Conservation (phyloP, 2,888 invertebrate genomes). For the Ochlodes sylvanus region DNA sequence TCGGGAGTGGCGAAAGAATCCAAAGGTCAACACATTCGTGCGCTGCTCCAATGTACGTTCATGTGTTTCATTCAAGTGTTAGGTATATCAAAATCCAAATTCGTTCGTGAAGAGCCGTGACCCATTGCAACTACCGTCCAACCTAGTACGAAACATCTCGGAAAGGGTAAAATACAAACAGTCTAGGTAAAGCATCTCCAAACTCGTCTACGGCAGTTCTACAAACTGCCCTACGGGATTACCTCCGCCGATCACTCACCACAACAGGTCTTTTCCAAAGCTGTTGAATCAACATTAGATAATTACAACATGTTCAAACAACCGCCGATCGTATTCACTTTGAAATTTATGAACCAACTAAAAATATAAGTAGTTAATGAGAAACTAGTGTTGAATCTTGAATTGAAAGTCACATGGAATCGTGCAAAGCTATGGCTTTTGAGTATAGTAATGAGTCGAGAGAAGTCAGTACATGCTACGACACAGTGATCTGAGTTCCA, state of each 20-base stretch:
- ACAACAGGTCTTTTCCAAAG: conserved; percentile 84
- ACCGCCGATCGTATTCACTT: conserved; percentile 39
- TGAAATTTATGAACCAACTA: conserved; percentile 34
- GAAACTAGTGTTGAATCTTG: conserved; percentile 9
- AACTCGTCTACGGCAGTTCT: conserved; percentile 69
- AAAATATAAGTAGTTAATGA: conserved; percentile 19
- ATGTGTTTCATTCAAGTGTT: background rate
- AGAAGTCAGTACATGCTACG: conserved; percentile 64
- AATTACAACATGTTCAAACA: conserved; percentile 51
- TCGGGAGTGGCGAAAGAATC: conserved; percentile 10
- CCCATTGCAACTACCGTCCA: conserved; percentile 38
- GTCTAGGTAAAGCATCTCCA: conserved; percentile 68
- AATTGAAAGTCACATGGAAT: conserved; percentile 43
- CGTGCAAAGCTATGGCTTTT: conserved; percentile 61
- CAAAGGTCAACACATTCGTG: conserved; percentile 12
- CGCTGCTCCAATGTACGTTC: conserved; percentile 15
- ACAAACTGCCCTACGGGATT: conserved; percentile 68
- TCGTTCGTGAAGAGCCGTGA: conserved; percentile 18
- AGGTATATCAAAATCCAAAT: background rate
- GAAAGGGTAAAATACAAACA: conserved; percentile 55
- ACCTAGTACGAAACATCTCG: conserved; percentile 49
- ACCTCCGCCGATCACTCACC: conserved; percentile 81
- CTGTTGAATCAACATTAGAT: conserved; percentile 77
- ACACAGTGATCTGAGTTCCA: conserved; percentile 64
- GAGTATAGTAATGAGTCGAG: conserved; percentile 44